A percentile compares a stretch with the other conserved stretches of the same genome.
These are phyloP conservation scores for Physocephala rufipes DNA, from an alignment of 2,888 invertebrate species.

Conservation along the genomic window DNA sequence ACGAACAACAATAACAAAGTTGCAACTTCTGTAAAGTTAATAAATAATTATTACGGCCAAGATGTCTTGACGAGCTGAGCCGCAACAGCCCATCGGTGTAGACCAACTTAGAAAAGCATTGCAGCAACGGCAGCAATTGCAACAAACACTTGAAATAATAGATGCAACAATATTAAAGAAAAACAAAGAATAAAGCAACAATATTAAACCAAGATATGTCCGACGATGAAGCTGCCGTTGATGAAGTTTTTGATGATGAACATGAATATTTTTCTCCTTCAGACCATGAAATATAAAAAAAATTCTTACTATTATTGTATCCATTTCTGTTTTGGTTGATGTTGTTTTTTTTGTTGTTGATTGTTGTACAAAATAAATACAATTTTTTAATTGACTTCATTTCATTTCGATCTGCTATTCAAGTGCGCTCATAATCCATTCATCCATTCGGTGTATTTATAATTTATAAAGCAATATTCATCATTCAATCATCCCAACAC, in stretches of 20 bases:
- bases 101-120: constrained; percentile 18
- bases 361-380: constrained; percentile 21
- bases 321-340: neutral
- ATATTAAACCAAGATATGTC: constrained; percentile 12
- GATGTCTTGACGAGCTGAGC: constrained; percentile 31
- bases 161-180: constrained; percentile 1
- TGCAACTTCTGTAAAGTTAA: constrained; percentile 30
- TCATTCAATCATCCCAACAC: constrained; percentile 22
- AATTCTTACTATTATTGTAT: constrained; percentile 1
- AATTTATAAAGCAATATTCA: constrained; percentile 3
- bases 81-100: constrained; percentile 19
- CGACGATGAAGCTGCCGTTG: constrained; percentile 11
- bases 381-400: constrained; percentile 24
- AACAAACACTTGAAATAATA: constrained; percentile 16
- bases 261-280: constrained; percentile 10
- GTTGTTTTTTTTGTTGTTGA: constrained; percentile 10
- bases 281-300: constrained; percentile 13
- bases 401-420: neutral
- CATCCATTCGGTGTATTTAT: constrained; percentile 14
- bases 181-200: constrained; percentile 5
- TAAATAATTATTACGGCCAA: constrained; percentile 35
- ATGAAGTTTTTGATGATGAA: constrained; percentile 11
- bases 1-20: constrained; percentile 1
- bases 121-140: neutral
- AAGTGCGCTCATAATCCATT: neutral